phyloP scores from a whole-genome alignment of 2,888 invertebrate genomes.

The Pelosia muscerda region DNA sequence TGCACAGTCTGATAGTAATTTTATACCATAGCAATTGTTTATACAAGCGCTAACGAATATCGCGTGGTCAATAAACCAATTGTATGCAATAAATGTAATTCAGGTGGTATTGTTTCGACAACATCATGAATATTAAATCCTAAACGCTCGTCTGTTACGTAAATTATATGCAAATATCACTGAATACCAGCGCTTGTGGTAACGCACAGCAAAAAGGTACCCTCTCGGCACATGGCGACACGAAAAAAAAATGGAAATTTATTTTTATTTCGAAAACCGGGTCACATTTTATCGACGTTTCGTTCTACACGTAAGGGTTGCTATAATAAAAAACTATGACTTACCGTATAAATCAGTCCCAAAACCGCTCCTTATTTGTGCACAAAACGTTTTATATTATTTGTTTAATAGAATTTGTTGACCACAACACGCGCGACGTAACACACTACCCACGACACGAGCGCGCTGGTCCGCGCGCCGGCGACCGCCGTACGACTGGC shows the following conservation, averaged over 20 bases:
- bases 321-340: slow-evolving; percentile 29
- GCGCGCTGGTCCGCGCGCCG: slow-evolving; percentile 57
- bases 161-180: slow-evolving; percentile 44
- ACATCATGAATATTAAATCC: slow-evolving; percentile 52
- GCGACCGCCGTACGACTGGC: slow-evolving; percentile 69
- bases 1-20: too few species aligned
- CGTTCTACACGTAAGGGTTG: background rate
- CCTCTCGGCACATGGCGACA: slow-evolving; percentile 36
- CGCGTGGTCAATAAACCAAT: background rate
- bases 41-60: too few species aligned
- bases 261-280: slow-evolving; percentile 59
- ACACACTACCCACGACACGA: slow-evolving; percentile 28
- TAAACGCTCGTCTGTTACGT: slow-evolving; percentile 50
- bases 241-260: slow-evolving; percentile 48
- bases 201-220: slow-evolving; percentile 16
- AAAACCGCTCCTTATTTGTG: slow-evolving; percentile 54
- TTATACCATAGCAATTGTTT: too few species aligned
- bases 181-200: slow-evolving; percentile 18
- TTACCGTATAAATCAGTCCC: slow-evolving; percentile 68
- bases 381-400: slow-evolving; percentile 50
- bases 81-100: background rate
- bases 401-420: slow-evolving; percentile 52
- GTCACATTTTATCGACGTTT: slow-evolving; percentile 44
- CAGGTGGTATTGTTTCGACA: slow-evolving; percentile 11
- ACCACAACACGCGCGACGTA: slow-evolving; percentile 72